phyloP scores from a whole-genome alignment of 35 echinoderm and acorn worm species.

The Patiria miniata region DNA sequence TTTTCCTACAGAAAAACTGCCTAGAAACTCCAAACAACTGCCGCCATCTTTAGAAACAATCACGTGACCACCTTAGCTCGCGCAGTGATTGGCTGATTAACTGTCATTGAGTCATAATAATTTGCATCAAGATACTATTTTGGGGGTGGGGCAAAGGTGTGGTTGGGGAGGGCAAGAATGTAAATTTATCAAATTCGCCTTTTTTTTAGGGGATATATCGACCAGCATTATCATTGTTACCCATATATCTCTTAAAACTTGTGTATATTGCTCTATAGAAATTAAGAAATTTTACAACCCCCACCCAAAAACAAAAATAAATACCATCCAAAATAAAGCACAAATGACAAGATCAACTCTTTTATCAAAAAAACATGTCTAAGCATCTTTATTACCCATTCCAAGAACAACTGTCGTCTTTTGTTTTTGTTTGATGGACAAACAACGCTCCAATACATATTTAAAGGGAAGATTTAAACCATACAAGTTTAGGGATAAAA shows the following conservation, averaged over 20 bases:
- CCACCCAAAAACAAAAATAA: too few relatives aligned
- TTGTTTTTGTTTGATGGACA: too few relatives aligned
- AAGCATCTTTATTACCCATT: conserved; percentile 21
- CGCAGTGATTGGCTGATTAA: neutral
- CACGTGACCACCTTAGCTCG: conserved; percentile 21
- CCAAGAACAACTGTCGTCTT: conserved; percentile 10
- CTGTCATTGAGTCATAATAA: neutral
- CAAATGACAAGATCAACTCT: neutral
- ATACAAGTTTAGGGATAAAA: neutral
- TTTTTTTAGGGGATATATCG: too few relatives aligned
- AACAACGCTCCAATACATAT: neutral
- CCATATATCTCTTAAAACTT: too few relatives aligned
- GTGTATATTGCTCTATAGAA: too few relatives aligned
- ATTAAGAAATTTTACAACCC: too few relatives aligned
- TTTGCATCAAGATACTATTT: neutral
- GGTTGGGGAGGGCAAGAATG: too few relatives aligned
- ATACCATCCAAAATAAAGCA: neutral
- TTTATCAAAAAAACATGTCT: conserved; percentile 30
- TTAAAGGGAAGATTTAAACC: neutral
- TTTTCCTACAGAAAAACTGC: conserved; percentile 3
- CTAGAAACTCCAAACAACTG: conserved; percentile 63
- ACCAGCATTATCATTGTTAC: too few relatives aligned
- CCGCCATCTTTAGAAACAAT: conserved; percentile 53
- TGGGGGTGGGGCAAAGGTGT: too few relatives aligned
- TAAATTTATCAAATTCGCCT: too few relatives aligned